Conservation (phyloP, 1,140 invertebrate species). For the Drosophila tropicalis region DNA sequence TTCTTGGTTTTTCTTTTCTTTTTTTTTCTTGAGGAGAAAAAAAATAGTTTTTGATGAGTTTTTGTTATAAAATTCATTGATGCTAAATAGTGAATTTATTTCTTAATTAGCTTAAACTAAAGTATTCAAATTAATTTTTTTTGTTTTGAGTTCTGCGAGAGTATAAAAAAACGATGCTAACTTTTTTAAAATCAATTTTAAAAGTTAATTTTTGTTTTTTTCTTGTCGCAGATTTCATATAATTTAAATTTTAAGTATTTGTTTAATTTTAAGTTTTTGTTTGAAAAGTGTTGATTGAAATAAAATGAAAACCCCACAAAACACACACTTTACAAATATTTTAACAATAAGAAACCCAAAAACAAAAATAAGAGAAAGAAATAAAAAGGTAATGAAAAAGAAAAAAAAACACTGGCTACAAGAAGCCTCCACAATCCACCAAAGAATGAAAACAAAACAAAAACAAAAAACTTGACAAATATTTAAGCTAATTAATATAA, state of each 20-base stretch:
- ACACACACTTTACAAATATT: constrained; percentile 52
- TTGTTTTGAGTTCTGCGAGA: not conserved
- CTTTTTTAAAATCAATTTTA: not conserved
- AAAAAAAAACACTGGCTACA: constrained; percentile 30
- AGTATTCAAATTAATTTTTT: constrained; percentile 1
- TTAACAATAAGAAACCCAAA: constrained; percentile 51
- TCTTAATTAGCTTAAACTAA: not conserved
- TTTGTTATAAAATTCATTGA: not conserved
- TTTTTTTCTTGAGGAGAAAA: not conserved
- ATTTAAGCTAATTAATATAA: constrained; percentile 61
- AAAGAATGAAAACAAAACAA: constrained; percentile 36
- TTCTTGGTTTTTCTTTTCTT: not conserved
- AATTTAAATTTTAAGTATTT: too few species aligned
- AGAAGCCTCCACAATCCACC: constrained; percentile 51
- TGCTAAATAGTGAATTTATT: not conserved
- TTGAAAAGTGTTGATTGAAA: constrained; percentile 39
- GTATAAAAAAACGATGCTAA: not conserved
- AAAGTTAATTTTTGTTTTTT: constrained; percentile 1
- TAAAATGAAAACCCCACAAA: constrained; percentile 26
- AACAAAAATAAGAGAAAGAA: constrained; percentile 7
- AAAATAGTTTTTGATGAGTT: too few species aligned
- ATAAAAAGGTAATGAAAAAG: constrained; percentile 4
- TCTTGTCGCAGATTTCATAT: not conserved
- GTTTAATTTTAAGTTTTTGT: constrained; percentile 75
- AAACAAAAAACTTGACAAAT: constrained; percentile 56